These are phyloP conservation scores for Leptocoma aspasia DNA, from an alignment of 2,113 vertebrate genomes.

Conservation along the genomic window DNA sequence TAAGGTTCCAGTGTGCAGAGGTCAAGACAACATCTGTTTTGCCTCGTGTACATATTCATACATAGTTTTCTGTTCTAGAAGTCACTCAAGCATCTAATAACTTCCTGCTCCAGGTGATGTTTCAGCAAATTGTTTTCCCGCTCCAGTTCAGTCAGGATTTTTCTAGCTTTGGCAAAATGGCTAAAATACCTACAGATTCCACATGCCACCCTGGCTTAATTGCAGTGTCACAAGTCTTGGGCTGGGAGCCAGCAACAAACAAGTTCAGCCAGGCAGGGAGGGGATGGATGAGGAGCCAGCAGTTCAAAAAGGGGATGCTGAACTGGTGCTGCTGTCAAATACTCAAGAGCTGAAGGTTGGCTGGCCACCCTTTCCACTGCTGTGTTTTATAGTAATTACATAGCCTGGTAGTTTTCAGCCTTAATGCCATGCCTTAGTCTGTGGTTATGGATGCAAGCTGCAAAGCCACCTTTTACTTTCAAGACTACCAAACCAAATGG, in stretches of 20 bases:
- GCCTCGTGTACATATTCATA: slow-evolving; percentile 30
- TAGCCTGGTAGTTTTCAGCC: not conserved
- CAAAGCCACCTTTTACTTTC: not conserved
- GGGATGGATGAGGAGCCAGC: not conserved
- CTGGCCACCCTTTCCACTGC: not conserved
- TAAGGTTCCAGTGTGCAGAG: not conserved
- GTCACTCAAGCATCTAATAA: slow-evolving; percentile 31
- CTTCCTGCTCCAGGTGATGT: slow-evolving; percentile 55
- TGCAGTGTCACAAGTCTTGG: not conserved
- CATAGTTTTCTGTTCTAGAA: slow-evolving; percentile 35
- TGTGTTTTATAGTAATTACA: not conserved
- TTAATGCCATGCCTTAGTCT: not conserved
- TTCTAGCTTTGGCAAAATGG: not conserved
- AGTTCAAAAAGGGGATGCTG: not conserved
- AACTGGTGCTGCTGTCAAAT: not conserved
- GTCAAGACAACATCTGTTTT: slow-evolving; percentile 57
- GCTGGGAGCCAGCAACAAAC: not conserved
- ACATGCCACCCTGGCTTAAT: not conserved
- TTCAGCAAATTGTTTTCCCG: slow-evolving; percentile 46
- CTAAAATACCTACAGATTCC: not conserved
- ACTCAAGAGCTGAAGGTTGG: fast-evolving
- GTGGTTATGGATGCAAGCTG: not conserved
- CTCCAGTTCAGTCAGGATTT: slow-evolving; percentile 29
- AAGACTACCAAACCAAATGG: not conserved
- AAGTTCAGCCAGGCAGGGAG: not conserved